Conservation (phyloP, 2,797 vertebrate species). For the Alfaro cultratus region DNA sequence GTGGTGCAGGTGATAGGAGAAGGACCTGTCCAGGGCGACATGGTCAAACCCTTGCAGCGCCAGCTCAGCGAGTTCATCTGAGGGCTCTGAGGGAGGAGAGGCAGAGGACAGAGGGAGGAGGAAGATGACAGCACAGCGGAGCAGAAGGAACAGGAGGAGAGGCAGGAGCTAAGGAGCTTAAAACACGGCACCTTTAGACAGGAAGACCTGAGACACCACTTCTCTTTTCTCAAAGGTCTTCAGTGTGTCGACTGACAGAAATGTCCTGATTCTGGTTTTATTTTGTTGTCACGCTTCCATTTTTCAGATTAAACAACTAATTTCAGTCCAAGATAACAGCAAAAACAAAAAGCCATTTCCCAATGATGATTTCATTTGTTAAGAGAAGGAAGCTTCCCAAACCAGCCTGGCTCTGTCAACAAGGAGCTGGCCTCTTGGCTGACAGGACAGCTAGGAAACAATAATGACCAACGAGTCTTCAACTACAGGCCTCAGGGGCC, state of each 20-base stretch:
- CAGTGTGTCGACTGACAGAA: neutral
- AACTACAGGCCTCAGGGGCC: neutral
- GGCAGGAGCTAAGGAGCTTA: slow-evolving; percentile 7
- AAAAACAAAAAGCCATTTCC: neutral
- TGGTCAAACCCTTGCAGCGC: slow-evolving; percentile 76
- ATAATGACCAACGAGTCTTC: neutral
- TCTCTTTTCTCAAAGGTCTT: neutral
- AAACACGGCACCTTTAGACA: neutral
- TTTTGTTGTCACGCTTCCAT: neutral
- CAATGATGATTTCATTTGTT: neutral
- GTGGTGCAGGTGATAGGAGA: slow-evolving; percentile 89
- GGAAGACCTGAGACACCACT: neutral
- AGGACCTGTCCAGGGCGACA: slow-evolving; percentile 82
- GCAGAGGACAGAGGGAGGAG: slow-evolving; percentile 49
- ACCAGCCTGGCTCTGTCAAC: neutral
- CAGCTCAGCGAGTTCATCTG: slow-evolving; percentile 85
- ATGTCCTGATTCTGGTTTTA: too few relatives aligned
- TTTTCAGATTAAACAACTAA: neutral
- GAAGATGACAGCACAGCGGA: slow-evolving; percentile 32
- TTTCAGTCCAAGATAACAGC: neutral
- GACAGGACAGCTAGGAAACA: neutral
- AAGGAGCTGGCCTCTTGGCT: neutral
- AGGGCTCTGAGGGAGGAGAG: slow-evolving; percentile 80
- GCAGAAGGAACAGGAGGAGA: slow-evolving; percentile 12
- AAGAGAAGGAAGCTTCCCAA: neutral